These are phyloP conservation scores for Agrotis exclamationis DNA, from an alignment of 2,888 invertebrate genomes.

Conservation along the genomic window DNA sequence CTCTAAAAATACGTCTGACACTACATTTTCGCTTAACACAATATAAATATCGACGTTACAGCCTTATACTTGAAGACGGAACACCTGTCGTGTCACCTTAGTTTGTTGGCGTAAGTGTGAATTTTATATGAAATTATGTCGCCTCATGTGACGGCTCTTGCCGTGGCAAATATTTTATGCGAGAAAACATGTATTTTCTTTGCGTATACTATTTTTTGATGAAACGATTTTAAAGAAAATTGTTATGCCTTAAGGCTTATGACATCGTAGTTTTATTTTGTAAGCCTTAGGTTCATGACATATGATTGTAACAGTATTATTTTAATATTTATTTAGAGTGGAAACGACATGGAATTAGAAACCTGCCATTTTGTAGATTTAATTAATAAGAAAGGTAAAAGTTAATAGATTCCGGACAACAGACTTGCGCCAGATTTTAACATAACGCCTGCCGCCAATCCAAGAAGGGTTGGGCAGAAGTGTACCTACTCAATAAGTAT, in stretches of 20 bases:
- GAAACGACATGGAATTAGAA: background rate
- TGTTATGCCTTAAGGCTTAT: background rate
- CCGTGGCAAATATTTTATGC: slow-evolving; percentile 39
- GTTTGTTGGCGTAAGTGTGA: slow-evolving; percentile 45
- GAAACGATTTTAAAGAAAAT: background rate
- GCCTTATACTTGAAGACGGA: slow-evolving; percentile 30
- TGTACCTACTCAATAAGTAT: no score
- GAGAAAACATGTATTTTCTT: slow-evolving; percentile 25
- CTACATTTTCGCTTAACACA: slow-evolving; percentile 42
- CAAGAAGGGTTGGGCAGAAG: no score
- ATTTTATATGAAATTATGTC: slow-evolving; percentile 63
- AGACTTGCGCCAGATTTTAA: no score
- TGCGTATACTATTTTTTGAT: background rate
- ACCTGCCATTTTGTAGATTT: background rate
- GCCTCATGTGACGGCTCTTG: slow-evolving; percentile 16
- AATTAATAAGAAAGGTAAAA: background rate
- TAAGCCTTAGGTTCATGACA: no score
- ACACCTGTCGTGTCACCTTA: slow-evolving; percentile 50
- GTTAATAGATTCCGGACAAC: background rate
- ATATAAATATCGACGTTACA: slow-evolving; percentile 43
- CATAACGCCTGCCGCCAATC: no score
- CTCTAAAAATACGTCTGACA: slow-evolving; percentile 14
- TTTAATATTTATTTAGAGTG: background rate
- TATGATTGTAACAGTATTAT: background rate
- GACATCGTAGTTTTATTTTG: no score